Evolutionary conservation across 1,140 invertebrate species (phyloP).

Genomic region (Teleopsis dalmanni): DNA sequence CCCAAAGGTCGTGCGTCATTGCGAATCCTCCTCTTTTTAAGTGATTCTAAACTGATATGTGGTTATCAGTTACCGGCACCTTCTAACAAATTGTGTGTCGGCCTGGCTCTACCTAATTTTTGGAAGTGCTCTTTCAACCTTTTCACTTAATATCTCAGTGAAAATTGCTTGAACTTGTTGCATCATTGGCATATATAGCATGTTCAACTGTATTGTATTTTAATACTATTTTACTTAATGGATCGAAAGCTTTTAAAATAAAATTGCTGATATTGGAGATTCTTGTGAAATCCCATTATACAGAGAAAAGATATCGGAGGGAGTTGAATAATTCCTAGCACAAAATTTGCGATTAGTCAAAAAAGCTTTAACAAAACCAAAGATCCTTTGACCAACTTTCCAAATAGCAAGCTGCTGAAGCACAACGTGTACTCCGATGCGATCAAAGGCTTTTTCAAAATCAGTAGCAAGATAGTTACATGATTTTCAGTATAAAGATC

Average conservation of each 20-base stretch:
- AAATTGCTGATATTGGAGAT: slow-evolving; percentile 1
- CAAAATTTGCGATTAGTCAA: slow-evolving; percentile 1
- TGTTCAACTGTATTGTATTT: not conserved
- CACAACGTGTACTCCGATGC: slow-evolving; percentile 7
- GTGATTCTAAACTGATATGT: too few relatives aligned
- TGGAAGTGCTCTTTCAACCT: too few relatives aligned
- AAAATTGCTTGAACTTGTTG: too few relatives aligned
- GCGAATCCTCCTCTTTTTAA: too few relatives aligned
- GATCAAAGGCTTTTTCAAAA: slow-evolving; percentile 8
- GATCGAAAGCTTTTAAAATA: slow-evolving; percentile 3
- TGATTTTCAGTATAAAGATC: slow-evolving; percentile 2
- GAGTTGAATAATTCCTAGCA: not conserved
- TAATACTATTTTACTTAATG: not conserved
- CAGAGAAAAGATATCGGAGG: not conserved
- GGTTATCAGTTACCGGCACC: too few relatives aligned
- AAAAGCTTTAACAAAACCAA: slow-evolving; percentile 7
- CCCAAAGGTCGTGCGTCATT: too few relatives aligned
- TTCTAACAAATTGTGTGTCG: too few relatives aligned
- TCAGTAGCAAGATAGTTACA: slow-evolving; percentile 1
- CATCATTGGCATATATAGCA: too few relatives aligned
- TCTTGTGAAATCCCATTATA: slow-evolving; percentile 9
- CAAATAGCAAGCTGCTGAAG: not conserved
- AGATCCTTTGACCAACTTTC: slow-evolving; percentile 10
- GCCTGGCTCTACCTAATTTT: too few relatives aligned
- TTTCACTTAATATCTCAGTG: too few relatives aligned